Evolutionary conservation across 2,888 invertebrate species (phyloP), one percentile per base, ranked within the genome.

Genomic region (Beris morrisii): DNA sequence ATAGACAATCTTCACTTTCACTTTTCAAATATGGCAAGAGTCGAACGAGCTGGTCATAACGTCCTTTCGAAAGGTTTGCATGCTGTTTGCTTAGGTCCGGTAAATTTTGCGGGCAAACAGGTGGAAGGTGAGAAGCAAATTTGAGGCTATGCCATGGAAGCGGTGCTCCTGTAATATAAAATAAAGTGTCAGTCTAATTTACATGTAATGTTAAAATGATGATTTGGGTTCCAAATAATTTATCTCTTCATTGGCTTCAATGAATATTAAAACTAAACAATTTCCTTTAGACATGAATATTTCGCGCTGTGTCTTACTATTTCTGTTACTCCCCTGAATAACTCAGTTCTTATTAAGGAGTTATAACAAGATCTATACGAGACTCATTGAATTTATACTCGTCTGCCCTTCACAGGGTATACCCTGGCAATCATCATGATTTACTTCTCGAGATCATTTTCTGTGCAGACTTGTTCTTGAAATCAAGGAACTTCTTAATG

Each of bases 1-100:
- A 93, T 64, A 97, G 83, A 75, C 97, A 97, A 78, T 97, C 96
- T 82, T 92, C 91, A 59, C 87, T 89, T 76, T 91, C 88, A 65
- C 87, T 85, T 70, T 80, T 81, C 63, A 91, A 79, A 81, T 88
- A 90, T 3, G 89, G 86, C 73, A 89, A 82, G 70, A 96, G 83
- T 70, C 88, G 85, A 73, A 86, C 85, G 73, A 95, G 83, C 77
- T 90, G 88, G 72, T 86, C 85, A 75, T 86, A 87, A 48, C 91
- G 83, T n/a, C 86, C 88, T 69, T 86, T 82, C 1, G 87, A 85
- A 72, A 88, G 86, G 13, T 84, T 84, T 71, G 85, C 83, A 77
- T 82, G 82, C 74, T 82, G 73, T 30, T 83, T 86, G 72, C 84
- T 87, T 73, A 86, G 82, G 66, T 85, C 83, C 5, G 93, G 93